Conservation (phyloP, 2,113 vertebrate species). For the Percopsis transmontana region DNA sequence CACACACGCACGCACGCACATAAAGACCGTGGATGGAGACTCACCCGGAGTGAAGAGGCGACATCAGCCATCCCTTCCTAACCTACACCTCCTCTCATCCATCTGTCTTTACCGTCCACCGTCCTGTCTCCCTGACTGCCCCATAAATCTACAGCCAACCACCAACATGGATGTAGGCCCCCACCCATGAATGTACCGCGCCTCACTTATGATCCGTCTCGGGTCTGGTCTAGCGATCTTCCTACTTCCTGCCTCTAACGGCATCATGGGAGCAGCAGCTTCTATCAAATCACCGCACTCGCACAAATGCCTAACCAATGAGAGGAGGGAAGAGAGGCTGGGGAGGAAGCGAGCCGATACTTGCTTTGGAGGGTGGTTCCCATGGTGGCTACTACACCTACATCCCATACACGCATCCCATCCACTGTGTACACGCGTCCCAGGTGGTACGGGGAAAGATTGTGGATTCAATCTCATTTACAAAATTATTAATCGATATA, state of each 20-base stretch:
- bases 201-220: too few relatives aligned
- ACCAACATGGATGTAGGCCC: too few relatives aligned
- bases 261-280: slow-evolving; percentile 65
- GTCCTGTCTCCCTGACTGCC: slow-evolving; percentile 5
- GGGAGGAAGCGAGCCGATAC: slow-evolving; percentile 11
- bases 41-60: slow-evolving; percentile 50
- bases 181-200: too few relatives aligned
- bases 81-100: slow-evolving; percentile 29
- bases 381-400: slow-evolving; percentile 41
- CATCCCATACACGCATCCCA: too few relatives aligned
- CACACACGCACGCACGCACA: neutral
- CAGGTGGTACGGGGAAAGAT: too few relatives aligned
- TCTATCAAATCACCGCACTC: neutral
- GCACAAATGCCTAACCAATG: slow-evolving; percentile 4
- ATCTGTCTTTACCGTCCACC: slow-evolving; percentile 13
- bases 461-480: too few relatives aligned
- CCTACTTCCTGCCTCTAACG: slow-evolving; percentile 62
- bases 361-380: slow-evolving; percentile 31
- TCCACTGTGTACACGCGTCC: too few relatives aligned
- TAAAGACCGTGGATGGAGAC: slow-evolving; percentile 5
- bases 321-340: slow-evolving; percentile 13
- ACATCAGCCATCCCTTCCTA: slow-evolving; percentile 46
- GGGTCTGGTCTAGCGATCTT: slow-evolving; percentile 2
- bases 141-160: too few relatives aligned
- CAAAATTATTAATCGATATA: too few relatives aligned